These are phyloP conservation scores for Todus mexicanus DNA, from an alignment of 2,797 vertebrate species.

Conservation along the genomic window DNA sequence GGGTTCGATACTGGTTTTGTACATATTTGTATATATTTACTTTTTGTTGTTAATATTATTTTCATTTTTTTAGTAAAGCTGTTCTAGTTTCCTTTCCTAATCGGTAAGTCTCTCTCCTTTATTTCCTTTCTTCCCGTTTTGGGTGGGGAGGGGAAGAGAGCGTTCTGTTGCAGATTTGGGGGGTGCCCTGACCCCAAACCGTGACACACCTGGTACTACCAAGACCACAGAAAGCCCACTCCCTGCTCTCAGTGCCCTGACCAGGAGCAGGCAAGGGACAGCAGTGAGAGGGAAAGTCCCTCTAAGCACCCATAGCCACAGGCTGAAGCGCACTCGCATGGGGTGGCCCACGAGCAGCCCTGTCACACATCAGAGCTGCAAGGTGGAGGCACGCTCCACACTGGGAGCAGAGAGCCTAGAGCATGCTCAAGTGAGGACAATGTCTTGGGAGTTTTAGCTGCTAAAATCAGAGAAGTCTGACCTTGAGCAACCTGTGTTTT, in stretches of 20 bases:
- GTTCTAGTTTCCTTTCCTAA: no score
- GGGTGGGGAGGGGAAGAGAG: no score
- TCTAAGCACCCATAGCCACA: not conserved
- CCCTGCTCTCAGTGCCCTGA: not conserved
- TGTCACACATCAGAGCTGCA: not conserved
- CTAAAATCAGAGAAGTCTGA: not conserved
- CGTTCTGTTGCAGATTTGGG: no score
- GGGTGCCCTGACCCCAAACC: no score
- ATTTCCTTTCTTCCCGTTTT: no score
- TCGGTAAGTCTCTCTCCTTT: no score
- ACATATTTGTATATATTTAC: no score
- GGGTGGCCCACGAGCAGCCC: not conserved
- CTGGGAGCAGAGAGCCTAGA: not conserved
- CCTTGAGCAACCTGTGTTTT: not conserved
- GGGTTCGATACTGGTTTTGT: no score
- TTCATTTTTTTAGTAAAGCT: no score
- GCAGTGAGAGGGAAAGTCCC: not conserved
- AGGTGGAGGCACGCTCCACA: not conserved
- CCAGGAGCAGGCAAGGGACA: not conserved
- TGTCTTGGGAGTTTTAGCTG: not conserved
- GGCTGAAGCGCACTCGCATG: not conserved
- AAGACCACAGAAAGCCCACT: not conserved
- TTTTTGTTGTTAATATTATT: no score
- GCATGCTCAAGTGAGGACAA: not conserved
- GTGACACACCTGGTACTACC: fast-evolving